Conservation (phyloP, 2,113 vertebrate species). For the Martes martes region DNA sequence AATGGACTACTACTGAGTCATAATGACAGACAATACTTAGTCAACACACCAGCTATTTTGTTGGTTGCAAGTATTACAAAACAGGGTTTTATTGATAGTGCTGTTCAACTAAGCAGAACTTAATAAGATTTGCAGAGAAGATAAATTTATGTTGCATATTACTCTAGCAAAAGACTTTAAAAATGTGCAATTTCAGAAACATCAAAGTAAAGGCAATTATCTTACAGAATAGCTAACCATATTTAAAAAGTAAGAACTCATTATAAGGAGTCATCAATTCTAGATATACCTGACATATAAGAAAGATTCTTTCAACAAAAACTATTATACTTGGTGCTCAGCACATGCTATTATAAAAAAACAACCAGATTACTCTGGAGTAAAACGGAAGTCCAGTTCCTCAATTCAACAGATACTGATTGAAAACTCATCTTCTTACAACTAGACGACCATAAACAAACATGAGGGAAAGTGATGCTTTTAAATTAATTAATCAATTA, state of each 20-base stretch:
- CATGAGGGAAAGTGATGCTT: not conserved
- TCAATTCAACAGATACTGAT: not conserved
- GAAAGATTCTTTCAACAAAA: not conserved
- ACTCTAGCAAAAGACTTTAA: not conserved
- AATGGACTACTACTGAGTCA: not conserved
- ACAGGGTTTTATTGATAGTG: not conserved
- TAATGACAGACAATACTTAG: not conserved
- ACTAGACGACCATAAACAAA: not conserved
- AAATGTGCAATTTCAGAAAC: constrained; percentile 34
- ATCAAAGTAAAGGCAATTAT: constrained; percentile 8
- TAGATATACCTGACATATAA: not conserved
- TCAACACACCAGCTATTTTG: not conserved
- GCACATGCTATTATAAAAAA: not conserved
- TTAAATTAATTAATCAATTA: not conserved
- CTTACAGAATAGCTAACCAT: not conserved
- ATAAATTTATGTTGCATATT: not conserved
- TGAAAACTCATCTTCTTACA: not conserved
- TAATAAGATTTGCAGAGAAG: not conserved
- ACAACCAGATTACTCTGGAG: not conserved
- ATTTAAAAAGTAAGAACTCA: not conserved
- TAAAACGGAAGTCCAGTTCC: not conserved
- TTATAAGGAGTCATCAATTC: not conserved
- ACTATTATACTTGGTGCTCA: not conserved
- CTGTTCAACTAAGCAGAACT: not conserved
- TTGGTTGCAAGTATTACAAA: constrained; percentile 25